phyloP scores from a whole-genome alignment of 2,797 vertebrate species.

The Anomalospiza imberbis region DNA sequence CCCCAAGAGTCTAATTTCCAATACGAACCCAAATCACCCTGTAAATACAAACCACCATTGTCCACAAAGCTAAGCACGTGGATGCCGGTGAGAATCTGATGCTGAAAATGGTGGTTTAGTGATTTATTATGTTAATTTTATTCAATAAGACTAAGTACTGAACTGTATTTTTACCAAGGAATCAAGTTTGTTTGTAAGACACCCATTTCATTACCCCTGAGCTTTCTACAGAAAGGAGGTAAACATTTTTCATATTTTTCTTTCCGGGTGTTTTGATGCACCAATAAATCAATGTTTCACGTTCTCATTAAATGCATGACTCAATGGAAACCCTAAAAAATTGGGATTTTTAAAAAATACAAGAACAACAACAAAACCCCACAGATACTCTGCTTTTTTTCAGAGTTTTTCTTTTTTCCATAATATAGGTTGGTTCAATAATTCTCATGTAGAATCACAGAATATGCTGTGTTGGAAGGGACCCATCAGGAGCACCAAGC shows the following conservation, averaged over 20 bases:
- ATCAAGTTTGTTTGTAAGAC: background rate
- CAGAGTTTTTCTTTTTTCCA: fast-evolving
- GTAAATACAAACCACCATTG: background rate
- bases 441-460: background rate
- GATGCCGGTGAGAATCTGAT: background rate
- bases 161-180: background rate
- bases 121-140: background rate
- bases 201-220: background rate
- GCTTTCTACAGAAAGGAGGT: background rate
- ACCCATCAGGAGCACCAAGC: background rate
- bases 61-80: background rate
- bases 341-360: background rate
- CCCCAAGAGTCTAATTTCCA: background rate
- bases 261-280: background rate
- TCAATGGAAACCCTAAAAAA: background rate
- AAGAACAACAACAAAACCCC: background rate
- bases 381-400: background rate
- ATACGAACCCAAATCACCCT: background rate
- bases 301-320: background rate
- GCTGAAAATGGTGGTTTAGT: background rate
- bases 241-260: background rate
- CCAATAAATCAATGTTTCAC: background rate
- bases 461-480: background rate
- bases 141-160: background rate
- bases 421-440: background rate